phyloP scores from a whole-genome alignment of 2,888 invertebrate genomes.

The Mechanitis mazaeus region DNA sequence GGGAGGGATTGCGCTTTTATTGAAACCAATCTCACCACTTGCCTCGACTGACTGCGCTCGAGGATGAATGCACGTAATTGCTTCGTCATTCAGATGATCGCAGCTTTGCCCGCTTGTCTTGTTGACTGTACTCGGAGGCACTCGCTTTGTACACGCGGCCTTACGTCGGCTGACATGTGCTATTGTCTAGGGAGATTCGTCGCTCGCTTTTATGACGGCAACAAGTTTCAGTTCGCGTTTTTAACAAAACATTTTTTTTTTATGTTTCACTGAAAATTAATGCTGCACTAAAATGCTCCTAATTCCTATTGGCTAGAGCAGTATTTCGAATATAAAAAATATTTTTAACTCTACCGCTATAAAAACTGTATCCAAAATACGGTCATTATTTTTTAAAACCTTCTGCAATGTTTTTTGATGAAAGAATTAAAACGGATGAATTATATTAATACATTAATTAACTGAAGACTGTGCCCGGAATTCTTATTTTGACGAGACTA shows the following conservation, averaged over 20 bases:
- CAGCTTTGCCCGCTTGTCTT: constrained; percentile 65
- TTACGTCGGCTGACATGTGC: constrained; percentile 59
- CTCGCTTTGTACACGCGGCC: constrained; percentile 61
- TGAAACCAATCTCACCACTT: constrained; percentile 75
- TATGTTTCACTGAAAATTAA: constrained; percentile 31
- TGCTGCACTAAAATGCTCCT: constrained; percentile 31
- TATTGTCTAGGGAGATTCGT: constrained; percentile 54
- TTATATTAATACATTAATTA: constrained; percentile 61
- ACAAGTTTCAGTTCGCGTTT: constrained; percentile 44
- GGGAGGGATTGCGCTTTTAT: constrained; percentile 72
- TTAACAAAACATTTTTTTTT: constrained; percentile 32
- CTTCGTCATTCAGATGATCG: constrained; percentile 73
- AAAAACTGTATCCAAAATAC: constrained; percentile 29
- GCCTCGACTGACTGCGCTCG: constrained; percentile 64
- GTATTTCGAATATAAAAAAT: constrained; percentile 33
- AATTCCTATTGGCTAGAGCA: constrained; percentile 35
- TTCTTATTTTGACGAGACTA: constrained; percentile 52
- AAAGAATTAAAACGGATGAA: constrained; percentile 51
- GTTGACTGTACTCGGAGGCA: constrained; percentile 60
- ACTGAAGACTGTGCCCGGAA: constrained; percentile 49
- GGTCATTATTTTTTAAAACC: constrained; percentile 41
- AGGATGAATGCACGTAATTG: constrained; percentile 72
- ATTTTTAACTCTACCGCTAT: constrained; percentile 29
- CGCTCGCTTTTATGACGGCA: constrained; percentile 54
- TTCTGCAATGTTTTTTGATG: constrained; percentile 42